These are phyloP conservation scores for Montipora capricornis DNA, from an alignment of 64 coral and sea anemone species.

Conservation along the genomic window DNA sequence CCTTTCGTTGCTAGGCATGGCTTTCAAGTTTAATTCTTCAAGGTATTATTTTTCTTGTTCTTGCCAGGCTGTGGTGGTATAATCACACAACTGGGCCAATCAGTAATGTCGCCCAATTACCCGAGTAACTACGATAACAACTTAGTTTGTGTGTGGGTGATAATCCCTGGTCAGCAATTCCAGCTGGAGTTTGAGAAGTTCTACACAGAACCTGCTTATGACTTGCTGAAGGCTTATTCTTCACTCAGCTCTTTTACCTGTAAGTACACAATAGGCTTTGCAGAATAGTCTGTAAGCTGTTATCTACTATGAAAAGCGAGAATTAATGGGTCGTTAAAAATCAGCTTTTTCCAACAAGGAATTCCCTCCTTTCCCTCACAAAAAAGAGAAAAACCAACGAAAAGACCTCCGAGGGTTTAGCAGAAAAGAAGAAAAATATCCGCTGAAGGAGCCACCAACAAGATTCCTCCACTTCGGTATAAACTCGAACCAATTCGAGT, in stretches of 20 bases:
- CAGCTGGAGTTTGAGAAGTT: constrained; percentile 86
- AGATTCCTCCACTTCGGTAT: no score
- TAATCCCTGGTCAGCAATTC: constrained; percentile 71
- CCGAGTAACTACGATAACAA: constrained; percentile 76
- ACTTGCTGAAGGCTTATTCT: constrained; percentile 73
- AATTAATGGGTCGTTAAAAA: no score
- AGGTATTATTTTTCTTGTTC: background rate
- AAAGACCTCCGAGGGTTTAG: no score
- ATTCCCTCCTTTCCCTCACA: no score
- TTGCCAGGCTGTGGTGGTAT: constrained; percentile 88
- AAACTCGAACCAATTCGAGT: no score
- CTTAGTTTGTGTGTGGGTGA: constrained; percentile 82
- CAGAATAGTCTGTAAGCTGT: background rate
- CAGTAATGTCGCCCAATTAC: constrained; percentile 89
- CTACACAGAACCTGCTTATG: constrained; percentile 83
- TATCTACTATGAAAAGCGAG: no score
- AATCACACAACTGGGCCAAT: constrained; percentile 64
- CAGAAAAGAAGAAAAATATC: no score
- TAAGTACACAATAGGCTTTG: constrained; percentile 24
- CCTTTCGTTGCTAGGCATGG: no score
- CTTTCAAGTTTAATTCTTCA: no score
- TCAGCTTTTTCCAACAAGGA: no score
- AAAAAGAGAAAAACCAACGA: no score
- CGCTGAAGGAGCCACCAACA: no score
- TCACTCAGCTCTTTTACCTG: constrained; percentile 73